Base-by-base conservation (phyloP, 2,113 vertebrate genomes). In the Dryoscopus gambensis region DNA sequence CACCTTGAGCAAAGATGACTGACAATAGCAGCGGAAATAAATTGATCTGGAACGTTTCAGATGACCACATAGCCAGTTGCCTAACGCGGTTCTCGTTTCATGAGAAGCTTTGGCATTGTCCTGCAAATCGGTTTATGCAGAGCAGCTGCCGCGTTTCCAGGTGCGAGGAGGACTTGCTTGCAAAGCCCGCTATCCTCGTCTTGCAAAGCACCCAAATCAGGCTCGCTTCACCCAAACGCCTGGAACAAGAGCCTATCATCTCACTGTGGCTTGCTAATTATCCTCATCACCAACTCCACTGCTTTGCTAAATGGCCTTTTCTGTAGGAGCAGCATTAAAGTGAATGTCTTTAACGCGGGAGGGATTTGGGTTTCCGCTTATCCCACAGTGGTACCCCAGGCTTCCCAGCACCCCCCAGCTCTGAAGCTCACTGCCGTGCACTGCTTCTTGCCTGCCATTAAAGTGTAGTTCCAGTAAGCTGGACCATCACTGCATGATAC, bases 401-500 rank as follows among this genome's bases (percentile, higher is more conserved):
- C 10, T 80, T 40, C n/a, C 27, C 39, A 79, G 5, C 20, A 44
- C 44, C n/a, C 53, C 52, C 27, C 60, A 85, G 12, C 57, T 86
- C 87, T 10, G 5, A 8, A 63, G 33, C 10, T 69, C 55, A 16
- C 12, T 40, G 33, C 19, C 50, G 25, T 27, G 12, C 0, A 2
- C 25, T n/a, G 5, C 4, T 28, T 55, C 69, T 24, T 70, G 39
- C 47, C 60, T 50, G 19, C 14, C 15, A 11, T n/a, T 57, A 2
- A 53, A 35, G 20, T 3, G 6, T 5, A 25, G 9, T 8, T n/a
- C 42, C 39, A 70, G 35, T 42, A 44, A 49, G 7, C 50, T 35
- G 50, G 23, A 19, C 15, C 22, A 11, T 37, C 17, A 2, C 5
- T 56, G 53, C 25, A 8, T 8, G 19, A 12, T 6, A 0, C 2